Evolutionary conservation across 2,113 vertebrate species (phyloP).

Genomic region (Aegypius monachus): DNA sequence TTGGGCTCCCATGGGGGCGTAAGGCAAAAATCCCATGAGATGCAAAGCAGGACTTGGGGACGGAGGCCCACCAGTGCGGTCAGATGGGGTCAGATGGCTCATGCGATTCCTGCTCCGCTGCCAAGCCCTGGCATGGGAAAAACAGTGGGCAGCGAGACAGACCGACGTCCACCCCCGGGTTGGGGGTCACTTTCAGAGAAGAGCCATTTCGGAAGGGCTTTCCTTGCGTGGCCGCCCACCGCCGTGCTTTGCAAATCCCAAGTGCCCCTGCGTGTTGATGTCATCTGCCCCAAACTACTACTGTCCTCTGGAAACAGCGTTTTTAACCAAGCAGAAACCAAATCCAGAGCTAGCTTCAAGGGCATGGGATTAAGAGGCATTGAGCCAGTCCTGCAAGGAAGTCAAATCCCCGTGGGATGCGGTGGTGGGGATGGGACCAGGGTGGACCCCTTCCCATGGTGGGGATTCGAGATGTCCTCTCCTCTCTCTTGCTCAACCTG

Average conservation of each 20-base stretch:
- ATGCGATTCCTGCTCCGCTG: background rate
- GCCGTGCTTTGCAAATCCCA: background rate
- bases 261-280: background rate
- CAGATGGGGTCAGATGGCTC: background rate
- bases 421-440: background rate
- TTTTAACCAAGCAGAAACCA: background rate
- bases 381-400: background rate
- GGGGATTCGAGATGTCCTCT: accelerated
- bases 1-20: background rate
- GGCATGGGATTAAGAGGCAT: background rate
- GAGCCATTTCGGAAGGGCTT: background rate
- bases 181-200: background rate
- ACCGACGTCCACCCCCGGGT: background rate
- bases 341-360: background rate
- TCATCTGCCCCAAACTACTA: background rate
- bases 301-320: background rate
- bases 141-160: background rate
- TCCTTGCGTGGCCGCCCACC: accelerated
- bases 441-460: background rate
- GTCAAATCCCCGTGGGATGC: background rate
- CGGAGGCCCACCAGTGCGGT: background rate
- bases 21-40: background rate
- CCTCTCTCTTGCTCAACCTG: background rate
- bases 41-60: background rate
- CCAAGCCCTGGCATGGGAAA: no score